Base-by-base conservation (phyloP, 2,797 vertebrate species). In the Sebastes taczanowskii region DNA sequence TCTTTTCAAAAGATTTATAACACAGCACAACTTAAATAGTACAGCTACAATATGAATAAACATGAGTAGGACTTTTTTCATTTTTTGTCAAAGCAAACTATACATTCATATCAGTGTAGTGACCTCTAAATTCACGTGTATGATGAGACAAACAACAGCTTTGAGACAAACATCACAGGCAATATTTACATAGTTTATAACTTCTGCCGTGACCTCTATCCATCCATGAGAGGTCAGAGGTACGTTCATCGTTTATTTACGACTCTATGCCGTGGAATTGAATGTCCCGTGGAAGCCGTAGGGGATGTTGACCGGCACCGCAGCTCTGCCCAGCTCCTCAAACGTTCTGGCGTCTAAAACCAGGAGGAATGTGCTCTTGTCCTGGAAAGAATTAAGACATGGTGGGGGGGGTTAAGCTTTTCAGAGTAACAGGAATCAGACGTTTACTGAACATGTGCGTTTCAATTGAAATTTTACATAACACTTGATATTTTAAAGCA, bases 271-370 rank as follows among this genome's bases (percentile, higher is more conserved):
- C 4, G 67, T 88, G 29, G 95, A 71, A 23, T 87, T 87, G 77
- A 98, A 99, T 10, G 94, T 70, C 25, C 98, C 97, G 0, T 98
- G 98, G 94, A 99, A 99, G 11, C 97, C 97, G 0, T 97, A 98
- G 18, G 97, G 97, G 72, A 99, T 96, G 91, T 94, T 95, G 73
- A 97, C 96, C 0, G 96, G 94, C 0, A 98, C 97, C 25, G 94
- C 96, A 1, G 97, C 97, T 80, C 97, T 92, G 30, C 96, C 97
- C 81, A 99, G 14, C 78, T 99, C 98, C 53, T 83, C 82, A 55
- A 98, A 99, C 1, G 95, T 97, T 92, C 94, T 95, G 27, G 97
- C 97, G 84, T 99, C 96, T 91, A 99, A 88, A 60, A 97, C 92
- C 46, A 99, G 94, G 55, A 99, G 95, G 88, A 99, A 99, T 11